Evolutionary conservation across 2,888 invertebrate species (phyloP).

Genomic region (Drosophila tanythrix): DNA sequence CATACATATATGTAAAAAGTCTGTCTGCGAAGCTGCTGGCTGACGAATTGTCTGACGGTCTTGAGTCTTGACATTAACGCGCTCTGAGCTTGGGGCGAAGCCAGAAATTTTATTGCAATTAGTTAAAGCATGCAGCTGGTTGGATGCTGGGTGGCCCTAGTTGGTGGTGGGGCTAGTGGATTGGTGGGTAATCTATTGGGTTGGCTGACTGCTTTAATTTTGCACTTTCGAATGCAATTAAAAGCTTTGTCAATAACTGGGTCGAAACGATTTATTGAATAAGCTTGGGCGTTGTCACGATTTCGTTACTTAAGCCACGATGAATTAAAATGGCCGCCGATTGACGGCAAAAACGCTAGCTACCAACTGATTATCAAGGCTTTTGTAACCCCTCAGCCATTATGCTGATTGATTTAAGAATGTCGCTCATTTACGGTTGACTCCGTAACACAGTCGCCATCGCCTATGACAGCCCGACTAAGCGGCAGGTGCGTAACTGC

Average conservation of each 20-base stretch:
- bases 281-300: slow-evolving; percentile 51
- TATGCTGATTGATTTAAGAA: slow-evolving; percentile 50
- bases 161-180: not conserved
- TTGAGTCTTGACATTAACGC: slow-evolving; percentile 51
- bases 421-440: not conserved
- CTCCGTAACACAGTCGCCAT: slow-evolving; percentile 6
- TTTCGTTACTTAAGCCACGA: slow-evolving; percentile 36
- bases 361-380: slow-evolving; percentile 33
- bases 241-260: slow-evolving; percentile 65
- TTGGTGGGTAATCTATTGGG: not conserved
- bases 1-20: not conserved
- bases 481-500: slow-evolving; percentile 33
- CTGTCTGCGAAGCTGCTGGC: slow-evolving; percentile 28
- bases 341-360: slow-evolving; percentile 10
- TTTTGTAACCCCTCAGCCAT: slow-evolving; percentile 3
- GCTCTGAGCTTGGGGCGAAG: slow-evolving; percentile 21
- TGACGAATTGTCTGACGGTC: slow-evolving; percentile 45
- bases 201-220: slow-evolving; percentile 5
- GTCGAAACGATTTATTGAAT: slow-evolving; percentile 66
- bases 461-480: slow-evolving; percentile 22
- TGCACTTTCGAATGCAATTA: slow-evolving; percentile 62
- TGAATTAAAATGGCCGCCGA: slow-evolving; percentile 52
- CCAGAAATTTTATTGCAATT: slow-evolving; percentile 61
- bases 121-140: slow-evolving; percentile 46
- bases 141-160: not conserved